Conservation (phyloP, 2,113 vertebrate species). For the Phasianus colchicus region DNA sequence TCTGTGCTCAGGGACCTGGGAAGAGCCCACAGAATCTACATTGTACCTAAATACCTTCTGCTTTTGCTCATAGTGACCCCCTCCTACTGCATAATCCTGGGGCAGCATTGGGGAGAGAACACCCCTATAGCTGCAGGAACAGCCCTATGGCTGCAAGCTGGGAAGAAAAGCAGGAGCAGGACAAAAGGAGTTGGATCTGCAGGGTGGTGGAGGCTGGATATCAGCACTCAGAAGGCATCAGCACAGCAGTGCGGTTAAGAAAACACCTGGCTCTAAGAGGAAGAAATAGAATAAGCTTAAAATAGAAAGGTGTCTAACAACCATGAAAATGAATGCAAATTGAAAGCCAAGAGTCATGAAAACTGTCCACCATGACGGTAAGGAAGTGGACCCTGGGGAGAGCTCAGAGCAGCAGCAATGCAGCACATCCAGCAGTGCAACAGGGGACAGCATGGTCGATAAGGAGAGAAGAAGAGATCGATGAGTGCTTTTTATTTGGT, state of each 20-base stretch:
- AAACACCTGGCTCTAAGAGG: neutral
- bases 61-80: neutral
- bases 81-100: accelerated
- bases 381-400: neutral
- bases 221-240: neutral
- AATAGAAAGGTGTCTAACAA: neutral
- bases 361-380: accelerated
- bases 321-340: neutral
- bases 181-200: neutral
- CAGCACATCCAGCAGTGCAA: accelerated
- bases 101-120: accelerated
- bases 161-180: neutral
- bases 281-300: neutral
- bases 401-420: accelerated
- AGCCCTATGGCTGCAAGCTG: neutral
- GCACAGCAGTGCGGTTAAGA: accelerated
- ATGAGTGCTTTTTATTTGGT: neutral
- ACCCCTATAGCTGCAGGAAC: neutral
- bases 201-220: neutral
- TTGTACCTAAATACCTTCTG: neutral
- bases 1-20: neutral
- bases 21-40: accelerated
- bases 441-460: accelerated
- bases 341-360: neutral
- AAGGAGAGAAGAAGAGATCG: neutral